Percentiles rank a stretch among this genome's conserved stretches.
phyloP scores from a whole-genome alignment of 2,113 vertebrate genomes.

The Gobio gobio region DNA sequence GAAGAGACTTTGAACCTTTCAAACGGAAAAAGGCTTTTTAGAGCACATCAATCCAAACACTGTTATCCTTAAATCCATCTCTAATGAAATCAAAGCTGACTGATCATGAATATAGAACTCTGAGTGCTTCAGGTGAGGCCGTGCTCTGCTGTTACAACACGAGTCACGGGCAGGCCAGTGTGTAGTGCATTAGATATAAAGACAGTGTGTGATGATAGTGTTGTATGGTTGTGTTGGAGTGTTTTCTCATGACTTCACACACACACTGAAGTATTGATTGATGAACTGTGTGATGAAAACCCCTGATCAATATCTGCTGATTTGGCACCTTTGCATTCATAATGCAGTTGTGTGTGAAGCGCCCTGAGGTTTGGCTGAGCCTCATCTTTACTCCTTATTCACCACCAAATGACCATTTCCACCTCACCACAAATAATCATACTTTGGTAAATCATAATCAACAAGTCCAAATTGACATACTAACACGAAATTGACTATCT shows the following conservation, averaged over 20 bases:
- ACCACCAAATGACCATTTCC: too few relatives aligned
- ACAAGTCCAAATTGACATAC: too few relatives aligned
- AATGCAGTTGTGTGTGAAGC: neutral
- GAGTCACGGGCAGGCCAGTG: too few relatives aligned
- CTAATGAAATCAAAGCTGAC: neutral
- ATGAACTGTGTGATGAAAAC: neutral
- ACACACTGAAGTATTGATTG: constrained; percentile 19
- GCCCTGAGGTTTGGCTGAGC: neutral
- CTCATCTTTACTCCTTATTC: too few relatives aligned
- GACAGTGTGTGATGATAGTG: too few relatives aligned
- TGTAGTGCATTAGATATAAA: neutral
- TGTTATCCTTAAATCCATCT: neutral
- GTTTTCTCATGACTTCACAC: constrained; percentile 2
- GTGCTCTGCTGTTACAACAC: neutral
- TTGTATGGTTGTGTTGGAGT: too few relatives aligned
- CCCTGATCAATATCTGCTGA: neutral
- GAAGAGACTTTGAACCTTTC: neutral
- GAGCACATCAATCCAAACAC: neutral
- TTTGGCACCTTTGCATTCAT: neutral
- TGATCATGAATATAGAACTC: neutral
- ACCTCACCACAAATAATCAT: too few relatives aligned
- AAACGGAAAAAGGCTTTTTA: neutral
- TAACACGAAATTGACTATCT: too few relatives aligned
- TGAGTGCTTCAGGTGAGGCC: neutral
- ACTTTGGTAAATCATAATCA: too few relatives aligned